Evolutionary conservation across 2,113 vertebrate species (phyloP).

Genomic region (Hiodon tergisus): DNA sequence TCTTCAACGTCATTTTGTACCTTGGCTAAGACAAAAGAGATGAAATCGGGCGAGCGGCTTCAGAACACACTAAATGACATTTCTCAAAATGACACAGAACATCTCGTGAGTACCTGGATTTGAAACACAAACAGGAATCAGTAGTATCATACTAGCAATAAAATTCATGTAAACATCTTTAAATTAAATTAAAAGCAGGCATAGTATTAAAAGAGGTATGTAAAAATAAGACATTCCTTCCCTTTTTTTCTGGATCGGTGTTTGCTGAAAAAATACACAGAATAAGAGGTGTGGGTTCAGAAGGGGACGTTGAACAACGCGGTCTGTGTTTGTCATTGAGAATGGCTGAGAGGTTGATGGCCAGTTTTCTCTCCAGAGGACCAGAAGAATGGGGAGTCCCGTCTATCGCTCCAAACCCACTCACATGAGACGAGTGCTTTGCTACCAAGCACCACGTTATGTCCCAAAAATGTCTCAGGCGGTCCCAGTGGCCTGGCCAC

Average conservation of each 20-base stretch:
- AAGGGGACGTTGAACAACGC: constrained; percentile 11
- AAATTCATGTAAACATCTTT: constrained; percentile 48
- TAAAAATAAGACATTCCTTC: constrained; percentile 55
- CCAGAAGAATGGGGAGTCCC: background rate
- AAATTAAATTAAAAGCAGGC: constrained; percentile 57
- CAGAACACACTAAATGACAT: constrained; percentile 39
- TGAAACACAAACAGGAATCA: constrained; percentile 52
- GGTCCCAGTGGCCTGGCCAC: too few relatives aligned
- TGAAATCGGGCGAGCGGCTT: constrained; percentile 12
- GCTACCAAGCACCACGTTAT: background rate
- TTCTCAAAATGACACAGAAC: constrained; percentile 41
- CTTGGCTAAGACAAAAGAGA: too few relatives aligned
- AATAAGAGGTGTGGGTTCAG: constrained; percentile 12
- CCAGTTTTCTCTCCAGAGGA: background rate
- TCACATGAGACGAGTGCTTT: background rate
- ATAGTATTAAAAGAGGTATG: constrained; percentile 40
- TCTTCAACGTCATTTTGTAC: background rate
- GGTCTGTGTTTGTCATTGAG: background rate
- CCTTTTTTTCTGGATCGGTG: constrained; percentile 27
- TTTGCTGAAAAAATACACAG: constrained; percentile 31
- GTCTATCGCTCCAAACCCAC: background rate
- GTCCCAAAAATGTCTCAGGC: constrained; percentile 24
- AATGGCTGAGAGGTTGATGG: background rate
- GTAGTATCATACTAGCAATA: constrained; percentile 57
- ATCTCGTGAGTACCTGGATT: constrained; percentile 30